Evolutionary conservation across 2,888 invertebrate genomes (phyloP), one percentile per base, ranked within the genome.

Genomic region (Therioaphis trifolii): DNA sequence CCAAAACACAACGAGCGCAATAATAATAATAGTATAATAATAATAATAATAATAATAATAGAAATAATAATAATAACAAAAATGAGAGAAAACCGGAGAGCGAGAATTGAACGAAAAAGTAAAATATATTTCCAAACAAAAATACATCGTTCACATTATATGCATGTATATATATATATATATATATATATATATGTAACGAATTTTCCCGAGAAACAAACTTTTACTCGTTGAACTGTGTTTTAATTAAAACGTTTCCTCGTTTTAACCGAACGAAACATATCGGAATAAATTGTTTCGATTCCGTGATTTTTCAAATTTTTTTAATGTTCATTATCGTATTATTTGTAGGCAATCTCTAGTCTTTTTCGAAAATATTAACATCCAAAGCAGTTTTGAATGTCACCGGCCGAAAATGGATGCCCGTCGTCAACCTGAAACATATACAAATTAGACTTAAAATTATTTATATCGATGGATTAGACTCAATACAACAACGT

Each of bases 1-100:
- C 63, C 35, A 79, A 72, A 82, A 82, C 82, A 82, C 72, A 82
- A 82, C 40, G 72, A 82, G 72, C 58, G 61, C 61, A 80, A 80
- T 80, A 80, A 80, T 80, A 80, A 80, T 68, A n/a, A 55, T 74
- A 74, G 40, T 69, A 71, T 11, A 75, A 58, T 58, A 58, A 76
- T 77, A 77, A 15, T 78, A 68, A 40, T 78, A 77, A 77, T 77
- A 77, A 24, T 76, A 66, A 78, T 52, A 78, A 69, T 46, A 80
- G 35, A 35, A 35, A 74, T 58, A 74, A 74, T 21, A 71, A 74
- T 15, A 76, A 27, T 66, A 68, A 79, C 52, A 69, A 80, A 71
- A 82, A 74, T 29, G 72, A 49, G 63, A 82, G 72, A 46, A 52
- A 61, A 27, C 46, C 40, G 43, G 82, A 63, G 58, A 79, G 61